Conservation (phyloP, 2,888 invertebrate species). For the Aphodius granarius region DNA sequence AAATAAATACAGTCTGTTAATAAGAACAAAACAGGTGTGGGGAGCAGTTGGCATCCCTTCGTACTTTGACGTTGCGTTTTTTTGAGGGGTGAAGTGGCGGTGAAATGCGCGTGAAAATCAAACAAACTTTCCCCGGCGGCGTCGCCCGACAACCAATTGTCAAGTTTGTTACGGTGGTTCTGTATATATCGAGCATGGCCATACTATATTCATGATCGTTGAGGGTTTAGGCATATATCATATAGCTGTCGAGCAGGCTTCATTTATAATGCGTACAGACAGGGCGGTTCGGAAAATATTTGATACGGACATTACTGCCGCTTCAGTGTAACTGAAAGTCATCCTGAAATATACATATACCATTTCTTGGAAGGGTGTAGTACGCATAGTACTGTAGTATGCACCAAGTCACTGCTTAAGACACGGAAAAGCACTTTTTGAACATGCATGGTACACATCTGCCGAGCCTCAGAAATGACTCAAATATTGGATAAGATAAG, state of each 20-base stretch:
- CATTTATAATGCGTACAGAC: constrained; percentile 42
- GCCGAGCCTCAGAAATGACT: too few species aligned
- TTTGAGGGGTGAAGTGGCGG: background rate
- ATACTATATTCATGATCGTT: too few species aligned
- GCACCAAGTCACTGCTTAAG: too few species aligned
- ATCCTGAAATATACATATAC: background rate
- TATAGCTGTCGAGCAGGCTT: constrained; percentile 47
- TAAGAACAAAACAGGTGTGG: constrained; percentile 13
- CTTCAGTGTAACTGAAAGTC: background rate
- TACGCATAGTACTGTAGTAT: too few species aligned
- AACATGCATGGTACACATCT: too few species aligned
- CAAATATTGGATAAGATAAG: too few species aligned
- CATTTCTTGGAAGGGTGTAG: too few species aligned
- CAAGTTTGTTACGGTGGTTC: constrained; percentile 39
- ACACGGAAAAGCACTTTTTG: too few species aligned
- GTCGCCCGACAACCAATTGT: constrained; percentile 30
- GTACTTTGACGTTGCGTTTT: background rate
- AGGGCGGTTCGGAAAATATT: constrained; percentile 13
- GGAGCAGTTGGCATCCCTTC: constrained; percentile 7
- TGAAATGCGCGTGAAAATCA: constrained; percentile 16
- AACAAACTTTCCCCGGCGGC: constrained; percentile 12
- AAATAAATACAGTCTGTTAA: too few species aligned
- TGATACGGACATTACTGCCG: background rate
- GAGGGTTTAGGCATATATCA: constrained; percentile 44
- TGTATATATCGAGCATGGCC: too few species aligned